Base-by-base conservation (phyloP, 2,113 vertebrate species). In the Cyanoramphus novaezelandiae region DNA sequence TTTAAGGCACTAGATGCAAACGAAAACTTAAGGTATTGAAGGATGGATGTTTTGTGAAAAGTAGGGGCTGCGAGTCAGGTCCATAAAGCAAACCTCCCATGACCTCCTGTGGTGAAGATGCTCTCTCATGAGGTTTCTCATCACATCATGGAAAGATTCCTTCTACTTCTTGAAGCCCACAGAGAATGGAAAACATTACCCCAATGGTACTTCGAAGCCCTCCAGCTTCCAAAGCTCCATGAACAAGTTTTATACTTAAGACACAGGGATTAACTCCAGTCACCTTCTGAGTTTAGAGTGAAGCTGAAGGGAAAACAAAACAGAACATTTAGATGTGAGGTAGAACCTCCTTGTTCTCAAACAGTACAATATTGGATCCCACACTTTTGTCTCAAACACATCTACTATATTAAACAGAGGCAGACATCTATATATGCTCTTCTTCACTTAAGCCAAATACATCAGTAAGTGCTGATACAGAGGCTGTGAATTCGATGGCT, bases 401-500 rank as follows among this genome's bases (percentile, higher is more conserved):
- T 57, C 72, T 86, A 46, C 65, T 84, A 25, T 86, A 92, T 90
- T 69, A 94, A 93, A 95, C 69, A 86, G 72, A 97, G 90, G 17
- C 90, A 95, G 93, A 62, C 70, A 91, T 82, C 47, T 81, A 31
- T 80, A 67, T 27, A 31, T 71, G 60, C 64, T 81, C 37, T 49
- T 94, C 86, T 81, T 88, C 21, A 37, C 90, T 88, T 76, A 47
- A 93, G 95, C 92, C 95, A 92, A 88, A 91, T 33, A 70, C 52
- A 44, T 83, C 1, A 0, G 72, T 90, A 96, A 96, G 90, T 93
- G 96, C 96, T 97, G 93, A 96, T 88, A 95, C 88, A 94, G 93
- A 68, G 92, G 76, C 93, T 96, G 95, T 96, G 88, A 93, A 84
- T 93, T 63, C 78, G 88, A 95, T 86, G 79, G 71, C 68, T 93